Evolutionary conservation across 2,797 vertebrate species (phyloP).

Genomic region (Ispidina lecontei): DNA sequence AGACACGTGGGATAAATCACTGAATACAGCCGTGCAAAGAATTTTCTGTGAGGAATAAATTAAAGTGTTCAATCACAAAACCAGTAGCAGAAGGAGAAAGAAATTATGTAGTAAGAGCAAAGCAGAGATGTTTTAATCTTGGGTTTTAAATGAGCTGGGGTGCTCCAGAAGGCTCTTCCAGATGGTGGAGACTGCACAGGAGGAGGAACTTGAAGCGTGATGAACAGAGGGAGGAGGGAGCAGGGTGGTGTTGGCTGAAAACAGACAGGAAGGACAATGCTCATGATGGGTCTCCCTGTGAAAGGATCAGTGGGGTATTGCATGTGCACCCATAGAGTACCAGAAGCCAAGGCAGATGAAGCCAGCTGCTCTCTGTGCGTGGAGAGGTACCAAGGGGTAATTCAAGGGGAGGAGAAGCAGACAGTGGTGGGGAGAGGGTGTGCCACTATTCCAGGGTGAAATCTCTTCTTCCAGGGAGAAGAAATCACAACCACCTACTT

Average conservation of each 20-base stretch:
- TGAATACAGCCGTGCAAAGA: background rate
- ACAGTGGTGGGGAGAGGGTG: background rate
- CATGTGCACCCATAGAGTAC: rapidly evolving
- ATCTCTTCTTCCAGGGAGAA: conserved; percentile 80
- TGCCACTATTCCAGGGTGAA: rapidly evolving
- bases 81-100: conserved; percentile 53
- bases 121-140: conserved; percentile 35
- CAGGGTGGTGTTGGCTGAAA: background rate
- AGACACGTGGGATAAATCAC: conserved; percentile 56
- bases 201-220: background rate
- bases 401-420: background rate
- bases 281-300: rapidly evolving
- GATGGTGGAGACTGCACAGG: background rate
- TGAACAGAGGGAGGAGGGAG: background rate
- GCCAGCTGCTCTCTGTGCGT: background rate
- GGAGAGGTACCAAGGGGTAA: background rate
- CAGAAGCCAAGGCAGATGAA: background rate
- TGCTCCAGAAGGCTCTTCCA: conserved; percentile 21
- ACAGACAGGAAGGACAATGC: background rate
- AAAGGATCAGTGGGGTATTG: rapidly evolving
- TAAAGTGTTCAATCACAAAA: conserved; percentile 59
- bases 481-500: conserved; percentile 85
- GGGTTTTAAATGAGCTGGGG: background rate
- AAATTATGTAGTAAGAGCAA: conserved; percentile 49
- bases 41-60: conserved; percentile 63